These are phyloP conservation scores for Phortica magna DNA, from an alignment of 2,888 invertebrate species.

Conservation along the genomic window DNA sequence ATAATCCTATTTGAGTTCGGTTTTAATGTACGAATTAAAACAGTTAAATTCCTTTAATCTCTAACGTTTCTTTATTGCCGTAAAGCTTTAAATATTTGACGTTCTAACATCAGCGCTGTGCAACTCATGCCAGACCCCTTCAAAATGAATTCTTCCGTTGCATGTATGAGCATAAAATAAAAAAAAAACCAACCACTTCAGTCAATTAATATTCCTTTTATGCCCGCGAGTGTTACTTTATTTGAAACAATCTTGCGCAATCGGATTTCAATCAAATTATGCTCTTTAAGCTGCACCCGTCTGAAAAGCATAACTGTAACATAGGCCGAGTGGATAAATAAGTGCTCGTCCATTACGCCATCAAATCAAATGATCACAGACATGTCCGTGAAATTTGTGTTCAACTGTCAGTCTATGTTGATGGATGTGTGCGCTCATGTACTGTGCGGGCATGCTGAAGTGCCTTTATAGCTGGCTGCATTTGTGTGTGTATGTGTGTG, in stretches of 20 bases:
- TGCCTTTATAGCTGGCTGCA: background rate
- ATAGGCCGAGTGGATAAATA: background rate
- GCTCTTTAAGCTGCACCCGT: conserved; percentile 29
- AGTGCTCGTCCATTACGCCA: background rate
- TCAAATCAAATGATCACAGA: background rate
- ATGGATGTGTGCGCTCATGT: conserved; percentile 11
- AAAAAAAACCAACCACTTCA: conserved; percentile 18
- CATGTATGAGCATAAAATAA: conserved; percentile 9
- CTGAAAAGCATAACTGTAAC: background rate
- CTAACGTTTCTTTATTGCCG: too few species aligned
- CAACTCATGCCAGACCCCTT: too few species aligned
- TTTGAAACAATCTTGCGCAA: background rate
- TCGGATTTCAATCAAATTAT: conserved; percentile 39
- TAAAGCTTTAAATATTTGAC: too few species aligned
- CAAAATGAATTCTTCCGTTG: background rate
- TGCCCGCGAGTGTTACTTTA: conserved; percentile 25
- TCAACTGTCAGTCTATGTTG: conserved; percentile 26
- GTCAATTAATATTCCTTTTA: conserved; percentile 22
- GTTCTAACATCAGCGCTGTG: too few species aligned
- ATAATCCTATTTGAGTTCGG: too few species aligned
- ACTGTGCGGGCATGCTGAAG: conserved; percentile 1
- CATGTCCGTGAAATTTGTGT: conserved; percentile 11
- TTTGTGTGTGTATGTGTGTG: conserved; percentile 18
- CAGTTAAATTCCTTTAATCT: too few species aligned
- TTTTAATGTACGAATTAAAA: too few species aligned